Evolutionary conservation across 2,113 vertebrate genomes (phyloP).

Genomic region (Recurvirostra avosetta): DNA sequence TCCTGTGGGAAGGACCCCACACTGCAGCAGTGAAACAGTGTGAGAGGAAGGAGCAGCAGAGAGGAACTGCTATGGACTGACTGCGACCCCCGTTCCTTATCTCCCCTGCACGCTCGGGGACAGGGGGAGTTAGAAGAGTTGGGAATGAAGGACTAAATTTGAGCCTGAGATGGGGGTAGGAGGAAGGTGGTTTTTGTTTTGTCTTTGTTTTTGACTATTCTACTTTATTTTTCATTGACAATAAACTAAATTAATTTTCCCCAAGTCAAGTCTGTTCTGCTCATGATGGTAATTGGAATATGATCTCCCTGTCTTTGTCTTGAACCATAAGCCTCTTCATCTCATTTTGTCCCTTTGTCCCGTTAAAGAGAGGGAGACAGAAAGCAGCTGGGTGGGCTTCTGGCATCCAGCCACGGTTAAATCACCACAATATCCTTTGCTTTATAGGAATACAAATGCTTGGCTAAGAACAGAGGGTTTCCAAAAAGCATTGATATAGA

Average conservation of each 20-base stretch:
- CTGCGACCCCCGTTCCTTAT: rapidly evolving
- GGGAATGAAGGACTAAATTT: neutral
- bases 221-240: neutral
- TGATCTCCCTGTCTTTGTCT: neutral
- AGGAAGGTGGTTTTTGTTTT: neutral
- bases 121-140: neutral
- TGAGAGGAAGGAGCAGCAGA: neutral
- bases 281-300: neutral
- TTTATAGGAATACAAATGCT: neutral
- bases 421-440: neutral
- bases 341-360: neutral
- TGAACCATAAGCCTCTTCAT: neutral
- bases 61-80: neutral
- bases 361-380: neutral
- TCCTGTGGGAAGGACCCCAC: neutral
- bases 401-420: neutral
- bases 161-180: neutral
- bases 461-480: neutral
- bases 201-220: neutral
- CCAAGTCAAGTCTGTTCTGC: neutral
- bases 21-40: rapidly evolving
- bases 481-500: neutral
- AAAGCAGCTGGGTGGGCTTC: neutral
- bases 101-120: rapidly evolving
- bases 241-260: neutral